Conservation (phyloP, 2,797 vertebrate species). For the Ataeniobius toweri region DNA sequence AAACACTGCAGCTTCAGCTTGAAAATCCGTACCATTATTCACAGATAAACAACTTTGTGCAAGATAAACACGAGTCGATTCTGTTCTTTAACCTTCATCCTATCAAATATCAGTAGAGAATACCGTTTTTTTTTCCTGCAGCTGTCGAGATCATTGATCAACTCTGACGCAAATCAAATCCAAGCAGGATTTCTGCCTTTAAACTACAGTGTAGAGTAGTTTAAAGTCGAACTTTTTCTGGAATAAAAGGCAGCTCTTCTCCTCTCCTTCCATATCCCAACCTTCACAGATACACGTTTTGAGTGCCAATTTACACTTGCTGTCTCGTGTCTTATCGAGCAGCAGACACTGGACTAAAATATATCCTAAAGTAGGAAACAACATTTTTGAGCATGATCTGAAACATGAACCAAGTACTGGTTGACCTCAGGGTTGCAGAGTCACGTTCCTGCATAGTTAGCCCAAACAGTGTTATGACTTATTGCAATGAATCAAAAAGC, state of each 20-base stretch:
- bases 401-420: constrained; percentile 24
- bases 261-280: background rate
- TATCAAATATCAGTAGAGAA: constrained; percentile 26
- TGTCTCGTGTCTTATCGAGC: constrained; percentile 32
- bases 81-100: constrained; percentile 28
- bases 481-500: constrained; percentile 36
- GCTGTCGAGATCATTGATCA: constrained; percentile 30
- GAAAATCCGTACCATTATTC: constrained; percentile 13
- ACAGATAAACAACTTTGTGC: constrained; percentile 1
- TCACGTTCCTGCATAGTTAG: constrained; percentile 49
- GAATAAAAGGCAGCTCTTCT: constrained; percentile 15
- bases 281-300: constrained; percentile 23
- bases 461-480: constrained; percentile 32
- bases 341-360: constrained; percentile 42
- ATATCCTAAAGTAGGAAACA: constrained; percentile 36
- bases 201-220: constrained; percentile 14
- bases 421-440: constrained; percentile 22
- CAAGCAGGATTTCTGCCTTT: constrained; percentile 25
- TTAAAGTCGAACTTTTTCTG: constrained; percentile 3
- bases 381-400: constrained; percentile 25
- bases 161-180: constrained; percentile 32
- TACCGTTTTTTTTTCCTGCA: constrained; percentile 13
- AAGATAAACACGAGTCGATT: constrained; percentile 7
- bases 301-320: constrained; percentile 35
- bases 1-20: background rate